phyloP scores from a whole-genome alignment of 2,888 invertebrate genomes.

The Seira musarum region DNA sequence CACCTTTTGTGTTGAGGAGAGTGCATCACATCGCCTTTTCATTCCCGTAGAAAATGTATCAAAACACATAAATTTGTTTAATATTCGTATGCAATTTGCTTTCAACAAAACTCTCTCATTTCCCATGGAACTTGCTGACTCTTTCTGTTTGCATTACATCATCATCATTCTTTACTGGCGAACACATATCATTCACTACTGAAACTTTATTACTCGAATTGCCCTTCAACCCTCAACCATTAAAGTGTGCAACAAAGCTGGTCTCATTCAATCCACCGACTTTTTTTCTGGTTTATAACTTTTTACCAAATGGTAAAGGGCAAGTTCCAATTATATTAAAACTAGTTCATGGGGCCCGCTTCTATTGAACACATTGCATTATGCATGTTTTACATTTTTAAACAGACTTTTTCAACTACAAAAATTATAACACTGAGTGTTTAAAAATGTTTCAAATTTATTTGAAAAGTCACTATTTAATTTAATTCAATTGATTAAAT shows the following conservation, averaged over 20 bases:
- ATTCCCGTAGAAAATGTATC: conserved; percentile 14
- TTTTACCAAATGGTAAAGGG: conserved; percentile 28
- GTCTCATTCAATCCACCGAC: conserved; percentile 6
- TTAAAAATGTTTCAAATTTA: too few relatives aligned
- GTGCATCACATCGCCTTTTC: conserved; percentile 19
- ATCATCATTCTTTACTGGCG: conserved; percentile 25
- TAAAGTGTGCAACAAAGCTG: conserved; percentile 6
- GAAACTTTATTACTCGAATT: conserved; percentile 13
- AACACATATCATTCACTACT: conserved; percentile 17
- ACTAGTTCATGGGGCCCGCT: too few relatives aligned
- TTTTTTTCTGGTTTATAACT: conserved; percentile 39
- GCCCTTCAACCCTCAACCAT: conserved; percentile 37
- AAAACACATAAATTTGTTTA: conserved; percentile 7
- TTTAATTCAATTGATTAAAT: too few relatives aligned
- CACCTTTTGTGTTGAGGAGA: conserved; percentile 63
- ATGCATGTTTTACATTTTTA: too few relatives aligned
- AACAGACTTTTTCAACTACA: too few relatives aligned
- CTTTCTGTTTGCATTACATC: background rate
- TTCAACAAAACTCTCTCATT: conserved; percentile 20
- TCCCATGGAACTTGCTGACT: conserved; percentile 10
- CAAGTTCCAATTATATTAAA: background rate
- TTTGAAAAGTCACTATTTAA: too few relatives aligned
- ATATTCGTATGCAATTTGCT: conserved; percentile 34
- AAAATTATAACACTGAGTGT: too few relatives aligned
- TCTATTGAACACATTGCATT: too few relatives aligned